Conservation (phyloP, 30 jellyfish, hydroid and myxozoan species). For the Turritopsis dohrnii region DNA sequence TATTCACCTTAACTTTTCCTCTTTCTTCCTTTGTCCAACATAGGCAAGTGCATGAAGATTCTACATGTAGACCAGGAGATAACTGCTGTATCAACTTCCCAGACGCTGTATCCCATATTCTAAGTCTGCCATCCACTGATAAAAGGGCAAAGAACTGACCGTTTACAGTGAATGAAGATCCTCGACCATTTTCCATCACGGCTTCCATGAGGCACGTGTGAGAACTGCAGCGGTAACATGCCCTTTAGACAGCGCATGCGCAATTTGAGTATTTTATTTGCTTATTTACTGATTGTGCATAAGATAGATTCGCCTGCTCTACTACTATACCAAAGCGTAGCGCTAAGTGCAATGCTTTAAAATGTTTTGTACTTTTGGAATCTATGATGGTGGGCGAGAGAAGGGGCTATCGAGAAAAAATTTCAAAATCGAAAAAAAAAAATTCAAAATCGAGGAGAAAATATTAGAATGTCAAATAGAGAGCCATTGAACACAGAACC, state of each 20-base stretch:
- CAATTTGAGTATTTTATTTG: not conserved
- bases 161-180: slow-evolving; percentile 23
- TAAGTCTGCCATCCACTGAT: slow-evolving; percentile 30
- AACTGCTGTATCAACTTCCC: slow-evolving; percentile 29
- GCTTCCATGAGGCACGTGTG: slow-evolving; percentile 16
- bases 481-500: too few species aligned
- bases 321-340: not conserved
- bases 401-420: too few species aligned
- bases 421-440: too few species aligned
- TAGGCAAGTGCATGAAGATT: slow-evolving; percentile 35
- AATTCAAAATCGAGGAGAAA: too few species aligned
- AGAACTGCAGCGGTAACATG: slow-evolving; percentile 12
- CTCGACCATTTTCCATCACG: slow-evolving; percentile 12
- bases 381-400: too few species aligned
- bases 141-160: slow-evolving; percentile 26
- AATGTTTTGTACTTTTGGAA: too few species aligned
- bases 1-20: not conserved
- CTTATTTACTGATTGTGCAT: not conserved
- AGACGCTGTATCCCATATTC: slow-evolving; percentile 36
- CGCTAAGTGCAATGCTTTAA: too few species aligned
- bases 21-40: slow-evolving; percentile 20
- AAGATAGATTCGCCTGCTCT: too few species aligned
- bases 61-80: slow-evolving; percentile 21
- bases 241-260: slow-evolving; percentile 16
- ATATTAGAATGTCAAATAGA: too few species aligned